Conservation (phyloP, 2,797 vertebrate species). For the Microtus obscurus region DNA sequence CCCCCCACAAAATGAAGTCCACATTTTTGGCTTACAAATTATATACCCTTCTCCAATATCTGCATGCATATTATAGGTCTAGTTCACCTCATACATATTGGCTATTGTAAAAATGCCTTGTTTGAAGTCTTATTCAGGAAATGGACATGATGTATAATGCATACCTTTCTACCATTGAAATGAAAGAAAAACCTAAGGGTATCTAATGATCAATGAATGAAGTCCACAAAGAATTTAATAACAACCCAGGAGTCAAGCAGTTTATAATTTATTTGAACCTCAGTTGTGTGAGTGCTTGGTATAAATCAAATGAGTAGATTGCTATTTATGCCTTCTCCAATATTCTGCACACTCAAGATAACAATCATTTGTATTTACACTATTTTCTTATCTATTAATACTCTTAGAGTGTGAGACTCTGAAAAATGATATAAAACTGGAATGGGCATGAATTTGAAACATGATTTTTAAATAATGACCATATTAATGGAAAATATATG, state of each 20-base stretch:
- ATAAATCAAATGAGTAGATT: slow-evolving; percentile 57
- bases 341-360: slow-evolving; percentile 11
- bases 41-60: background rate
- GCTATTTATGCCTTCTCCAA: slow-evolving; percentile 33
- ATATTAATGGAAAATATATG: background rate
- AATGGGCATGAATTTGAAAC: background rate
- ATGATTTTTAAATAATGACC: background rate
- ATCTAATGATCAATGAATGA: slow-evolving; percentile 36
- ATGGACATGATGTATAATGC: background rate
- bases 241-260: background rate
- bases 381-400: slow-evolving; percentile 39
- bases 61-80: background rate
- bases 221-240: slow-evolving; percentile 48
- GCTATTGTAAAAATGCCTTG: slow-evolving; percentile 20
- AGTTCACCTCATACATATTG: slow-evolving; percentile 14
- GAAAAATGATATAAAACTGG: slow-evolving; percentile 16
- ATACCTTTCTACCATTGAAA: slow-evolving; percentile 28
- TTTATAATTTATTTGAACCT: slow-evolving; percentile 45
- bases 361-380: slow-evolving; percentile 10
- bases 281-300: background rate
- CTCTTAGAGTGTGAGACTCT: background rate
- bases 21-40: background rate
- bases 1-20: background rate
- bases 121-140: slow-evolving; percentile 10
- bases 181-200: slow-evolving; percentile 48